phyloP scores from a whole-genome alignment of 2,888 invertebrate species.

The Xestobium rufovillosum region DNA sequence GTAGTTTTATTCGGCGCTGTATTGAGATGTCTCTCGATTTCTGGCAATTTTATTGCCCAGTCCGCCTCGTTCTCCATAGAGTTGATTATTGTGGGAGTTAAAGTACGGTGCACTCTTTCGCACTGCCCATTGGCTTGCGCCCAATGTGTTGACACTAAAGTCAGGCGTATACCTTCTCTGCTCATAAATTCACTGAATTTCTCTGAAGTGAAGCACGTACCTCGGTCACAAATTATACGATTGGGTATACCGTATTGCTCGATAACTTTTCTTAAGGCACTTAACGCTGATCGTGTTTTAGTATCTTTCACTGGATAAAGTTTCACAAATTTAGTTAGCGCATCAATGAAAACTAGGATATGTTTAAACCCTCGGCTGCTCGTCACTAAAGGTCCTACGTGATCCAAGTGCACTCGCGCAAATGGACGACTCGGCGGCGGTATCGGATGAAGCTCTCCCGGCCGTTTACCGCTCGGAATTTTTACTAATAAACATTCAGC shows the following conservation, averaged over 20 bases:
- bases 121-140: conserved; percentile 19
- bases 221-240: not conserved
- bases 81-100: conserved; percentile 3
- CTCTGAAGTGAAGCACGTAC: conserved; percentile 3
- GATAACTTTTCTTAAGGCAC: conserved; percentile 11
- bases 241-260: not conserved
- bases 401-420: not conserved
- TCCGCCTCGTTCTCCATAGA: not conserved
- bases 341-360: conserved; percentile 1
- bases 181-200: conserved; percentile 7
- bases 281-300: conserved; percentile 14
- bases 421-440: conserved; percentile 1
- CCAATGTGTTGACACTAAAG: conserved; percentile 12
- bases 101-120: conserved; percentile 11
- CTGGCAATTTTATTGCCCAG: conserved; percentile 4
- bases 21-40: conserved; percentile 18
- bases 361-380: not conserved
- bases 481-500: conserved; percentile 2
- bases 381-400: conserved; percentile 3
- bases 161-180: conserved; percentile 10
- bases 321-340: conserved; percentile 1
- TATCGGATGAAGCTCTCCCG: not conserved
- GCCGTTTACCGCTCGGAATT: not conserved
- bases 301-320: not conserved
- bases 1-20: no score